These are phyloP conservation scores for Bubo bubo DNA, from an alignment of 2,113 vertebrate species.

Conservation along the genomic window DNA sequence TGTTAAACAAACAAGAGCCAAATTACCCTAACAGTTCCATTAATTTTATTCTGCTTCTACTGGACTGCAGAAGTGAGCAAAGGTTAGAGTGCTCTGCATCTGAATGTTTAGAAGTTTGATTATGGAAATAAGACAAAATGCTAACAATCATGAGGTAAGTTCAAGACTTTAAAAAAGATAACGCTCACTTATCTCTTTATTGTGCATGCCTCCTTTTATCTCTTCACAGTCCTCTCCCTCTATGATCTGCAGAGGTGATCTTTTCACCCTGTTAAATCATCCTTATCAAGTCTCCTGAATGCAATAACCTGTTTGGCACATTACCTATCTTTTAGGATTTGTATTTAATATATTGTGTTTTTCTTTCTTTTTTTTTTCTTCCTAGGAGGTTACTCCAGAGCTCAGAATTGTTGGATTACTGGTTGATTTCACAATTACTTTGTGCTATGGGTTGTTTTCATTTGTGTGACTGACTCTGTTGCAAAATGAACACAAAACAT, in stretches of 20 bases:
- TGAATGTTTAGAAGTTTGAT: neutral
- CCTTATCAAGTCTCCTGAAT: slow-evolving; percentile 37
- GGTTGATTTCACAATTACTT: slow-evolving; percentile 47
- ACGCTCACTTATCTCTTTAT: neutral
- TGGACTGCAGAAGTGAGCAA: neutral
- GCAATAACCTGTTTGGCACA: slow-evolving; percentile 53
- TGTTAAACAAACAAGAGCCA: neutral
- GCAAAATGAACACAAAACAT: neutral
- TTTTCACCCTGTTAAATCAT: slow-evolving; percentile 58
- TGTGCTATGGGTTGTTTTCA: neutral
- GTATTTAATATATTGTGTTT: slow-evolving; percentile 40
- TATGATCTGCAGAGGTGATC: slow-evolving; percentile 39
- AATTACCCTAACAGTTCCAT: neutral
- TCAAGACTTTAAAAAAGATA: slow-evolving; percentile 20
- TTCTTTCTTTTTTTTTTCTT: neutral
- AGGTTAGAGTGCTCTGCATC: neutral
- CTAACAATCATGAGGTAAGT: neutral
- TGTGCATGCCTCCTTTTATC: slow-evolving; percentile 10
- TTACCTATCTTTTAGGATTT: slow-evolving; percentile 51
- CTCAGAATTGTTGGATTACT: neutral
- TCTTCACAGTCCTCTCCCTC: neutral
- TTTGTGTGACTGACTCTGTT: neutral
- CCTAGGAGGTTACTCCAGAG: neutral
- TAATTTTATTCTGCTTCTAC: neutral
- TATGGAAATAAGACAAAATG: neutral